Percentiles rank a stretch among this genome's conserved stretches.
Evolutionary conservation across 2,888 invertebrate genomes (phyloP).

Genomic region (Ormyrus labotus): DNA sequence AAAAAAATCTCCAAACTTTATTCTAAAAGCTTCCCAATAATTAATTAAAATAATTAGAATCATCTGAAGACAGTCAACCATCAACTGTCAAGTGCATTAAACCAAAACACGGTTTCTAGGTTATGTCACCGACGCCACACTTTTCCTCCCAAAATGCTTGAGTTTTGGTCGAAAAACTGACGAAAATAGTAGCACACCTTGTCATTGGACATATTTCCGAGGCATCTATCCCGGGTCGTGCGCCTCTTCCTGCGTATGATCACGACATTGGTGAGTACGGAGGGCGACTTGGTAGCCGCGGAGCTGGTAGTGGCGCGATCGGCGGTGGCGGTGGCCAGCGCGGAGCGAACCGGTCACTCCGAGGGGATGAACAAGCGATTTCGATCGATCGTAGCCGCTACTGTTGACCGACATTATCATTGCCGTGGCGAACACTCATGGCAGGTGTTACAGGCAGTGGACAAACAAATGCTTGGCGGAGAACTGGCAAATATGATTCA

Average conservation of each 20-base stretch:
- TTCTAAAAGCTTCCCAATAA: too few relatives aligned
- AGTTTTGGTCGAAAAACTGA: neutral
- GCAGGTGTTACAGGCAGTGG: neutral
- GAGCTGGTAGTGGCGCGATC: neutral
- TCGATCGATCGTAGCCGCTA: too few relatives aligned
- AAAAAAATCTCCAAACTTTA: too few relatives aligned
- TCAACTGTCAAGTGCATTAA: too few relatives aligned
- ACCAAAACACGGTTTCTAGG: neutral
- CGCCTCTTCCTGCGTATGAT: conserved; percentile 26
- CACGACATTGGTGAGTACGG: conserved; percentile 39
- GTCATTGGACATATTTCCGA: conserved; percentile 44
- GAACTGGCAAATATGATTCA: too few relatives aligned
- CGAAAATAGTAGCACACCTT: conserved; percentile 28
- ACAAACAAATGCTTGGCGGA: too few relatives aligned
- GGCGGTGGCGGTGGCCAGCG: conserved; percentile 4
- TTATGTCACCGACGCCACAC: neutral
- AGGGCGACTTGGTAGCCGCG: neutral
- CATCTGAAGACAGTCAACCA: neutral
- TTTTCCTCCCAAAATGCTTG: neutral
- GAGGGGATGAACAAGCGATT: neutral
- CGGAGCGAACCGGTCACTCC: conserved; percentile 8
- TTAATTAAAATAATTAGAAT: neutral
- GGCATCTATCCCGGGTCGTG: conserved; percentile 20
- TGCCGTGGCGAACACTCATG: neutral
- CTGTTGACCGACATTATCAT: conserved; percentile 8